Evolutionary conservation across 2,888 invertebrate species (phyloP), one percentile per base, ranked within the genome.

Genomic region (Poecilobothrus nobilitatus): DNA sequence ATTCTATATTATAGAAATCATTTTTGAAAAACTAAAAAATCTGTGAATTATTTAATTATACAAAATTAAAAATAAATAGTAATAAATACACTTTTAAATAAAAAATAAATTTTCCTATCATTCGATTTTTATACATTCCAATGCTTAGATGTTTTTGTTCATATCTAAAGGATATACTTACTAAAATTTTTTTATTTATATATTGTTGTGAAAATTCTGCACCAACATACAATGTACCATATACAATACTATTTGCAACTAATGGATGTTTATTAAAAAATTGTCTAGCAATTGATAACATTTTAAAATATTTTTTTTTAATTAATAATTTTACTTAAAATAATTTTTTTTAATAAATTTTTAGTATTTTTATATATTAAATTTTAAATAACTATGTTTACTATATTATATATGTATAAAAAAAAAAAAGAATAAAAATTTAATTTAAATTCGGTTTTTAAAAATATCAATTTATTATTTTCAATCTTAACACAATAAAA

Each of bases 191-290:
- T 76, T 86, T 90, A 68, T 87, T 87, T 71, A 89, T 82, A 10
- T 87, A 86, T 81, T 94, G 94, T 78, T 92, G 93, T 0, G 91
- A 88, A 69, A 90, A 84, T 78, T 93, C 93, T 0, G 94, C 93
- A 6, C 89, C 89, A 0, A 89, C 87, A 78, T 91, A 93, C 74
- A 93, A 87, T 0, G 87, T 84, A 7, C 91, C 93, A 79, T 92
- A 93, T 53, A 91, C 86, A 4, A 86, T 78, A 73, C 85, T 83
- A 75, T 87, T 87, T 68, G 86, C 83, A 63, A 85, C 70, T 37
- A 87, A 80, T 0, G 87, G 87, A 71, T 84, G 80, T 72, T 78
- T 82, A 72, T 80, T 78, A 66, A 87, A 82, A 18, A 84, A 71
- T 2, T 70, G 70, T 37, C 75, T 75, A 65, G 75, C 73, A 66